phyloP scores from a whole-genome alignment of 2,113 vertebrate genomes.

The Paralichthys olivaceus region DNA sequence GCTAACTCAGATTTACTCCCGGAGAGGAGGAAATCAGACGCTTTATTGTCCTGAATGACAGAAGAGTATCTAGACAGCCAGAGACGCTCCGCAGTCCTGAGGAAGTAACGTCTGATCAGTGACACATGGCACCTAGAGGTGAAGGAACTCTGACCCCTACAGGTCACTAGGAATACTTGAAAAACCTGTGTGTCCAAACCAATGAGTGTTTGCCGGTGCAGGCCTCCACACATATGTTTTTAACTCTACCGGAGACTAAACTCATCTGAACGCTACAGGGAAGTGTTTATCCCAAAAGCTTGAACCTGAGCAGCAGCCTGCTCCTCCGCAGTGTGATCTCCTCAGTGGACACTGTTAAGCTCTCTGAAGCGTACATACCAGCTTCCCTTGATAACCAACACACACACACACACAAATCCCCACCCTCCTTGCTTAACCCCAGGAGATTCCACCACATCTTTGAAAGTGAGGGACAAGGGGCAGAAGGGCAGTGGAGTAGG shows the following conservation, averaged over 20 bases:
- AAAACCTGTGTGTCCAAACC: slow-evolving; percentile 1
- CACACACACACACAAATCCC: slow-evolving; percentile 9
- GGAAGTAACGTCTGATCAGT: slow-evolving; percentile 20
- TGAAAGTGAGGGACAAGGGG: slow-evolving; percentile 51
- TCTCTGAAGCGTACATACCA: slow-evolving; percentile 18
- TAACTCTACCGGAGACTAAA: slow-evolving; percentile 9
- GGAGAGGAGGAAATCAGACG: slow-evolving; percentile 30
- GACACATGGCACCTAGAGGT: slow-evolving; percentile 34
- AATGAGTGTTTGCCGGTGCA: background rate
- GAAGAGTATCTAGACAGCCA: slow-evolving; percentile 17
- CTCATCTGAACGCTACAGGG: slow-evolving; percentile 23
- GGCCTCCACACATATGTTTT: slow-evolving; percentile 12
- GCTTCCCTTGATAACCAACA: background rate
- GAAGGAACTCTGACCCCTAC: slow-evolving; percentile 72
- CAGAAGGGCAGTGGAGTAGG: slow-evolving; percentile 58
- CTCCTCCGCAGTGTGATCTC: slow-evolving; percentile 31
- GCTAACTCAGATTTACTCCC: slow-evolving; percentile 31
- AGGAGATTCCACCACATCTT: slow-evolving; percentile 55
- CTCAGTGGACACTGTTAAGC: slow-evolving; percentile 5
- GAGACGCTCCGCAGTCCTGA: slow-evolving; percentile 20
- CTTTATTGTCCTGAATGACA: slow-evolving; percentile 29
- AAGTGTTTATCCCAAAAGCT: slow-evolving; percentile 32
- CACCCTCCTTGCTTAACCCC: slow-evolving; percentile 19
- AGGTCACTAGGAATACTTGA: slow-evolving; percentile 58
- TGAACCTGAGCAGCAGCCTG: slow-evolving; percentile 29